Conservation (phyloP, 2,797 vertebrate genomes). For the Benthosema pterotum region DNA sequence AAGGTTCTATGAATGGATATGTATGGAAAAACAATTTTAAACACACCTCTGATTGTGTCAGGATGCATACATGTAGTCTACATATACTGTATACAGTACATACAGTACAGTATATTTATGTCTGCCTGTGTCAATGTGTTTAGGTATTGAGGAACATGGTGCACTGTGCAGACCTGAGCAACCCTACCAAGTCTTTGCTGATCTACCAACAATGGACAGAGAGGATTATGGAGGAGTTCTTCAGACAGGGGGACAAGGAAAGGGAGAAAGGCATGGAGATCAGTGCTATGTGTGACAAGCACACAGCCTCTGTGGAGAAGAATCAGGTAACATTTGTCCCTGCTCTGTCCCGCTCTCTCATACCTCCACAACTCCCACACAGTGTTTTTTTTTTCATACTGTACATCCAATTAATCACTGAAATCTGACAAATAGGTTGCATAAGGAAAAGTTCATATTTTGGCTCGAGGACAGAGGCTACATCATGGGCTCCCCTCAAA, state of each 20-base stretch:
- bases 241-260: conserved; percentile 86
- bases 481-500: no score
- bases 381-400: no score
- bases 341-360: background rate
- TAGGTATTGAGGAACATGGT: conserved; percentile 88
- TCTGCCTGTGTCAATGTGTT: background rate
- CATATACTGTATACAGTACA: background rate
- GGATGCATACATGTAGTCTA: no score
- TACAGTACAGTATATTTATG: no score
- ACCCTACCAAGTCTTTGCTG: conserved; percentile 85
- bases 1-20: no score
- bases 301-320: conserved; percentile 85
- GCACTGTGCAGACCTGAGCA: conserved; percentile 86
- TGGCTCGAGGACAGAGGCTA: no score
- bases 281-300: conserved; percentile 87
- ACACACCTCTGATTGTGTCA: no score
- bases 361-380: no score
- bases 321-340: conserved; percentile 76
- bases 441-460: no score
- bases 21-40: no score
- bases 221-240: conserved; percentile 88
- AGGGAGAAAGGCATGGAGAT: conserved; percentile 86
- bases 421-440: no score
- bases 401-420: no score
- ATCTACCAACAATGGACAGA: conserved; percentile 87